These are phyloP conservation scores for Hyperoplus lanceolatus DNA, from an alignment of 2,797 vertebrate species.

Conservation along the genomic window DNA sequence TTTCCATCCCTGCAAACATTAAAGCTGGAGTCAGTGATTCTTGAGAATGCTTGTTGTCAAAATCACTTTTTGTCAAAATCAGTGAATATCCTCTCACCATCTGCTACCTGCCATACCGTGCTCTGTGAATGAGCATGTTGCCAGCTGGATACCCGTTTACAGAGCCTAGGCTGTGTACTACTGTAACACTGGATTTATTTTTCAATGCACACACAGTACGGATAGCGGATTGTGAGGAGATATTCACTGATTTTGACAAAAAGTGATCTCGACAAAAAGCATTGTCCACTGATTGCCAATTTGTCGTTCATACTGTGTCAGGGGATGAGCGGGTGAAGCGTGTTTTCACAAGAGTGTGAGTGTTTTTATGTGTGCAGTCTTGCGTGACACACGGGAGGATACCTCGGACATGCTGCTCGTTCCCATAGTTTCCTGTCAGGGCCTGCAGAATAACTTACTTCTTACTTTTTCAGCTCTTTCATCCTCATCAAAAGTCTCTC, in stretches of 20 bases:
- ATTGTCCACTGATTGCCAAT: slow-evolving; percentile 18
- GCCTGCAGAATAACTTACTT: slow-evolving; percentile 6
- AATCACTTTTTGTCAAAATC: too few species aligned
- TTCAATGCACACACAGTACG: too few species aligned
- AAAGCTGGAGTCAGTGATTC: too few species aligned
- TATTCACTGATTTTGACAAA: too few species aligned
- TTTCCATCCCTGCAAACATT: slow-evolving; percentile 38
- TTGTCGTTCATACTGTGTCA: slow-evolving; percentile 36
- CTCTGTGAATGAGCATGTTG: slow-evolving; percentile 20
- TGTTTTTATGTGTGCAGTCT: slow-evolving; percentile 7
- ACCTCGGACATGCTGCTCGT: not conserved
- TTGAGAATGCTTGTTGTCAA: too few species aligned
- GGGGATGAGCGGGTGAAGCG: slow-evolving; percentile 29
- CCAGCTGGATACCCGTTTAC: too few species aligned
- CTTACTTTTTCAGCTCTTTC: slow-evolving; percentile 21
- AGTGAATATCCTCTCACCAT: too few species aligned
- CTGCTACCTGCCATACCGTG: too few species aligned
- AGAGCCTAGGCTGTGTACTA: too few species aligned
- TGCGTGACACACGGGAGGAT: slow-evolving; percentile 6
- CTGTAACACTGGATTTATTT: too few species aligned
- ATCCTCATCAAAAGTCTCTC: slow-evolving; percentile 16
- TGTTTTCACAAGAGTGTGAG: slow-evolving; percentile 34
- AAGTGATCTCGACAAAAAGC: too few species aligned
- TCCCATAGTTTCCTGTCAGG: slow-evolving; percentile 15
- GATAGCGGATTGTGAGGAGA: too few species aligned